Base-by-base conservation (phyloP, 2,113 vertebrate species). In the Patagioenas fasciata region DNA sequence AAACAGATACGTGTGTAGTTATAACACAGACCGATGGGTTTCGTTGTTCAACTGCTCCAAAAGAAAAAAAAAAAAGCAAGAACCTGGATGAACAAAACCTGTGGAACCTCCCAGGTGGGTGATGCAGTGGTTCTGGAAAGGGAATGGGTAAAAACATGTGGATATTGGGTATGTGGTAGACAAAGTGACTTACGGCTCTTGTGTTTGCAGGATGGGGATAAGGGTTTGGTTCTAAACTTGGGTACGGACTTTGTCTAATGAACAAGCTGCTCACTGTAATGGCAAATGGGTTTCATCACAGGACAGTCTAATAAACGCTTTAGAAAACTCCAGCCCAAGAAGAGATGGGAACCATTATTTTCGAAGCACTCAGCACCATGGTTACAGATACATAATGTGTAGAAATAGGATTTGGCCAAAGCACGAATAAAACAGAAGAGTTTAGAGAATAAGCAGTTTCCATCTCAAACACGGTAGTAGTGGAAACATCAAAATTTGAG, bases 151-250 rank as follows among this genome's bases (percentile, higher is more conserved):
- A 48, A 48, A 44, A 31, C 29, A 25, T 4, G 0, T 0, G 9
- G 53, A 38, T 50, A 7, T 47, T 21, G 57, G 65, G 7, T 25
- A 7, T 0, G 42, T 0, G 2, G 42, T 31, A 34, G 72, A 8
- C 13, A 9, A 15, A 0, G 4, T 12, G 25, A 21, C 17, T 40
- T 6, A 10, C 3, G 29, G 34, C 17, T 60, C 51, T 24, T 17
- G n/a, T 44, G 34, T 40, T 75, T 10, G 66, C n/a, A 25, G 48
- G 28, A 47, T 13, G 0, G 2, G 32, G 47, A 10, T 26, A 53
- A 25, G 17, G n/a, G 53, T 7, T 78, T 18, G 25, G 8, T 73
- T 23, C 66, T 48, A 6, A 48, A 28, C 28, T 23, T 42, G 7
- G 58, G 19, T 16, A 29, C 6, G 32, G 66, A 36, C 10, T 66